A percentile compares a stretch with the other conserved stretches of the same genome.
These are phyloP conservation scores for Parnassius apollo DNA, from an alignment of 2,888 invertebrate genomes.

Conservation along the genomic window DNA sequence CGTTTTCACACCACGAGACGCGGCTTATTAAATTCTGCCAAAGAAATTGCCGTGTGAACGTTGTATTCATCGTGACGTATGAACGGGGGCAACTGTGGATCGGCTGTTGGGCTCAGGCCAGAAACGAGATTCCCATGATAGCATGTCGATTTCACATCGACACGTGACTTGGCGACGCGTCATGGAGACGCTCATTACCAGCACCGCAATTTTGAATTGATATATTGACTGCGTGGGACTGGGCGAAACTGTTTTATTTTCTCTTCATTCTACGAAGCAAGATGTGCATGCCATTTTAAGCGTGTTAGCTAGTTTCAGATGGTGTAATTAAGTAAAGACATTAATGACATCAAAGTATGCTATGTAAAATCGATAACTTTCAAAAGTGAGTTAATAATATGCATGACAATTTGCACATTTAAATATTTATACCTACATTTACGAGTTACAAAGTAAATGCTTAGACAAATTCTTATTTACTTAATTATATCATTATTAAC, in stretches of 20 bases:
- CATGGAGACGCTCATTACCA: conserved; percentile 35
- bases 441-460: too few species aligned
- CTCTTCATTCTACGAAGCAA: not conserved
- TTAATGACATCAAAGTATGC: too few species aligned
- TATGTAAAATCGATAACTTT: too few species aligned
- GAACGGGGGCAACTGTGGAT: conserved; percentile 63
- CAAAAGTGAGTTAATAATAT: too few species aligned
- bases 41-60: conserved; percentile 64
- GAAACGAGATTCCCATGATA: conserved; percentile 54
- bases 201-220: conserved; percentile 27
- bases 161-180: conserved; percentile 51
- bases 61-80: conserved; percentile 59
- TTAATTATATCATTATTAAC: too few species aligned
- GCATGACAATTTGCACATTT: too few species aligned
- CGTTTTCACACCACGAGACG: conserved; percentile 28
- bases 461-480: too few species aligned
- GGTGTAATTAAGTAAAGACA: too few species aligned
- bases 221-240: conserved; percentile 18
- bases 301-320: too few species aligned
- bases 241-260: conserved; percentile 4
- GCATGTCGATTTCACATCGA: conserved; percentile 51
- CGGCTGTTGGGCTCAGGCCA: conserved; percentile 35
- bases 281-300: too few species aligned
- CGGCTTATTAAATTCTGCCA: conserved; percentile 35
- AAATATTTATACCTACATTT: too few species aligned